phyloP scores from a whole-genome alignment of 2,113 vertebrate species.

The Pituophis catenifer region DNA sequence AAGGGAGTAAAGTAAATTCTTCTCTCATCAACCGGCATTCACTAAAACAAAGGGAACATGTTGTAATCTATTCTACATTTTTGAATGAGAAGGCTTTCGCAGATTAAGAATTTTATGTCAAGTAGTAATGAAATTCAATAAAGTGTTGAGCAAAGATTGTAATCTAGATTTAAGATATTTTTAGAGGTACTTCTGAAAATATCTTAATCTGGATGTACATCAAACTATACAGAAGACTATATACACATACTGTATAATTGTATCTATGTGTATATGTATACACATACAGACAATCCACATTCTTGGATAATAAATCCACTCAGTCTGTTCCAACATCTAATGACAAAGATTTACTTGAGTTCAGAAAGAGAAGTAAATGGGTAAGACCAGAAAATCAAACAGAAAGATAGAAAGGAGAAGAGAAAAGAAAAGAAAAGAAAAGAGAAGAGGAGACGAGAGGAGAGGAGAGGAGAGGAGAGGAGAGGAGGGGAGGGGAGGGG shows the following conservation, averaged over 20 bases:
- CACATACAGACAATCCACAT: not conserved
- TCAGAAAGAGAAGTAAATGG: not conserved
- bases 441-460: too few species aligned
- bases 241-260: not conserved
- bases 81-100: not conserved
- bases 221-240: not conserved
- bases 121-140: not conserved
- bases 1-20: not conserved
- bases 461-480: accelerated
- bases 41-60: not conserved
- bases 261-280: not conserved
- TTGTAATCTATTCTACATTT: not conserved
- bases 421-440: accelerated
- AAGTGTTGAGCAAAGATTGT: not conserved
- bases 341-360: not conserved
- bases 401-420: not conserved
- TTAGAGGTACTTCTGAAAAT: not conserved
- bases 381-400: not conserved
- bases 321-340: not conserved
- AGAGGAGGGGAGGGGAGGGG: too few species aligned
- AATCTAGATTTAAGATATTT: not conserved
- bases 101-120: not conserved
- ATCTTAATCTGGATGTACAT: not conserved
- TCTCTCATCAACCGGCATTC: not conserved
- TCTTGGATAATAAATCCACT: not conserved